Conservation (phyloP, 2,113 vertebrate genomes). For the Bolborhynchus lineola region DNA sequence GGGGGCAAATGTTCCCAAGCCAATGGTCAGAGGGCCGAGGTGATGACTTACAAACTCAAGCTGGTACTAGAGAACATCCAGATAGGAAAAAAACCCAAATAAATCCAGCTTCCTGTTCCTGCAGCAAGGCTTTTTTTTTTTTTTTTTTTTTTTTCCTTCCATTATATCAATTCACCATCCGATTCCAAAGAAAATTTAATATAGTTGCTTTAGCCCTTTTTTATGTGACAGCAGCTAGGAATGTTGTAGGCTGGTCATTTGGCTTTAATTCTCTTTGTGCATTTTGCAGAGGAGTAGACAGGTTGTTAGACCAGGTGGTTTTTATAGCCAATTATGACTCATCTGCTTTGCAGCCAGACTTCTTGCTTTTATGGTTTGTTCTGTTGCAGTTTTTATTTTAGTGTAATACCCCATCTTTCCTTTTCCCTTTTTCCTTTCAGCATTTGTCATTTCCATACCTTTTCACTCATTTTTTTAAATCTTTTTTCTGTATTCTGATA, state of each 20-base stretch:
- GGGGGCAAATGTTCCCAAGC: not conserved
- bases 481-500: not conserved
- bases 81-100: not conserved
- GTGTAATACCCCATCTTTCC: not conserved
- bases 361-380: not conserved
- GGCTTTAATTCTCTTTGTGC: not conserved
- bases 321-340: conserved; percentile 20
- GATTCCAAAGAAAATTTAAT: not conserved
- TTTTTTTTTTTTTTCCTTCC: not conserved
- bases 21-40: not conserved
- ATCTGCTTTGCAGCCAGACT: not conserved
- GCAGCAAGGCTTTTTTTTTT: not conserved
- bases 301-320: not conserved
- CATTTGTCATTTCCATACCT: not conserved
- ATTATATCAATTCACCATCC: not conserved
- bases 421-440: not conserved
- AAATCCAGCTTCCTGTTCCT: not conserved
- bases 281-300: not conserved
- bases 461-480: not conserved
- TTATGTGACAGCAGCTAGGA: not conserved
- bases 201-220: not conserved
- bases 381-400: conserved; percentile 2
- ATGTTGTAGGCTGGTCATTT: not conserved
- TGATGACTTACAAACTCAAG: not conserved
- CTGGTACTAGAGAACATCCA: not conserved